Evolutionary conservation across 1,140 invertebrate genomes (phyloP).

Genomic region (Drosophila nannoptera): DNA sequence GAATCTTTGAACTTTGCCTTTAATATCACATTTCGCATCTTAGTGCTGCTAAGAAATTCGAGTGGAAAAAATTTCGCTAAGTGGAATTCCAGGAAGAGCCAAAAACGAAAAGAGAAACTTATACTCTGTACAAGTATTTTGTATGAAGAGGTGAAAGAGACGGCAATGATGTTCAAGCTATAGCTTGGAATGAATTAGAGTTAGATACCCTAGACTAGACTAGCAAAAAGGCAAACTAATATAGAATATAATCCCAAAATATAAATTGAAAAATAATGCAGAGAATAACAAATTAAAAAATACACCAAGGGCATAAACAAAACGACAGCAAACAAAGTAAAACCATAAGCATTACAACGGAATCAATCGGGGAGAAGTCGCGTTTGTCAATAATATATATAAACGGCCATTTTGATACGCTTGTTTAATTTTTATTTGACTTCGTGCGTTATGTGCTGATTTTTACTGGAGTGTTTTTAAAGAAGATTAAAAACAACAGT

Average conservation of each 20-base stretch:
- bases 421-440: constrained; percentile 5
- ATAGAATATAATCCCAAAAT: constrained; percentile 1
- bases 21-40: not conserved
- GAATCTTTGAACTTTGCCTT: not conserved
- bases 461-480: too few relatives aligned
- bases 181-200: constrained; percentile 37
- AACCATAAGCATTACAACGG: constrained; percentile 7
- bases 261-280: not conserved
- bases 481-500: not conserved
- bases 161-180: constrained; percentile 1
- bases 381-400: constrained; percentile 12
- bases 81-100: constrained; percentile 3
- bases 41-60: not conserved
- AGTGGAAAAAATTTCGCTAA: not conserved
- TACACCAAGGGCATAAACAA: not conserved
- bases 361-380: not conserved
- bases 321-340: constrained; percentile 19
- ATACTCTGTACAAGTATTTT: constrained; percentile 20
- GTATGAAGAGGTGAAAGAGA: constrained; percentile 15
- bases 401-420: not conserved
- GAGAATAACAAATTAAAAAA: not conserved
- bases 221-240: constrained; percentile 29
- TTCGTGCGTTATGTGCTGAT: not conserved
- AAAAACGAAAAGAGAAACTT: not conserved
- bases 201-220: constrained; percentile 42